These are phyloP conservation scores for Protomyctophum bolini DNA, from an alignment of 2,113 vertebrate genomes.

Conservation along the genomic window DNA sequence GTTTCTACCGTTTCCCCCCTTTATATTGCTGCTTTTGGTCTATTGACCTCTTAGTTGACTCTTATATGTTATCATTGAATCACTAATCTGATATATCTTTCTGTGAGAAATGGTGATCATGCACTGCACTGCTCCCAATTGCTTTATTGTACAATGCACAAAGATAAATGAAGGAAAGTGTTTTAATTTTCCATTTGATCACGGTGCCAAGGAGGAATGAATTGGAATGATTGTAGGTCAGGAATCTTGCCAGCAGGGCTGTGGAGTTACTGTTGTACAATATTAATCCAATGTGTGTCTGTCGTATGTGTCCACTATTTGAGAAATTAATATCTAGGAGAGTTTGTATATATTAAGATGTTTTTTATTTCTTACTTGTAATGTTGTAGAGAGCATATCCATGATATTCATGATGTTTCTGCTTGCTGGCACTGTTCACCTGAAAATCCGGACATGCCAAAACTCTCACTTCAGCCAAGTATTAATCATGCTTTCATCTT, in stretches of 20 bases:
- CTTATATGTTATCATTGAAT: background rate
- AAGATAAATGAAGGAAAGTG: background rate
- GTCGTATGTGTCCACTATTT: conserved; percentile 7
- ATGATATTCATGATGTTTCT: background rate
- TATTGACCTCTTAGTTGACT: background rate
- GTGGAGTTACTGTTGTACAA: background rate
- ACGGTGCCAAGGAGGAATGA: conserved; percentile 5
- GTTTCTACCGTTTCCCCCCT: conserved; percentile 9
- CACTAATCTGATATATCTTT: background rate
- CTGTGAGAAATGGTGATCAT: background rate
- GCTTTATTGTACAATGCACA: background rate
- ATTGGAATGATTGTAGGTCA: conserved; percentile 26
- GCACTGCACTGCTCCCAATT: background rate
- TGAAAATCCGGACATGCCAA: conserved; percentile 20
- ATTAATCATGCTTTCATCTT: conserved; percentile 2
- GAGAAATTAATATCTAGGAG: conserved; percentile 13
- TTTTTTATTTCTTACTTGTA: conserved; percentile 2
- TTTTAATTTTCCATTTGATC: conserved; percentile 4
- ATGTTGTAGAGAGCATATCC: conserved; percentile 3
- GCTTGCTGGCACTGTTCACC: conserved; percentile 13
- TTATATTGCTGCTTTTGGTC: background rate
- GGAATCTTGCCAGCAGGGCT: conserved; percentile 40
- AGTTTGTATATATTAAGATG: conserved; percentile 4
- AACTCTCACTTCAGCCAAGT: background rate
- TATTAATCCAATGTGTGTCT: conserved; percentile 5